Base-by-base conservation (phyloP, 2,797 vertebrate species). In the Esox lucius region DNA sequence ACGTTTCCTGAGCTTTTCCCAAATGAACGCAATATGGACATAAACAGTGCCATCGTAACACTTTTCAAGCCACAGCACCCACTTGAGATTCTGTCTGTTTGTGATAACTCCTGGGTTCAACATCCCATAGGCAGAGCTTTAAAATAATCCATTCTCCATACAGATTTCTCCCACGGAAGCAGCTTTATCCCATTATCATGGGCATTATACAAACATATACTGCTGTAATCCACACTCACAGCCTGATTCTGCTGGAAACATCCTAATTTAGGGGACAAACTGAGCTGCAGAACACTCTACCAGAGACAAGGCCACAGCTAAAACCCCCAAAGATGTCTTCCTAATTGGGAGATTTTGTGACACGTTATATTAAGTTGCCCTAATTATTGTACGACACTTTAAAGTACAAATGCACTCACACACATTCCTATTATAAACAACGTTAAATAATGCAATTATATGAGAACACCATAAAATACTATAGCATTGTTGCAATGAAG, bases 161-260 rank as follows among this genome's bases (percentile, higher is more conserved):
- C 91, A 91, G 91, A 93, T 90, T 92, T 91, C 81, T 87, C 83
- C 81, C 90, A 86, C 83, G 73, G 89, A 93, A 94, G 90, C 91
- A 75, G 89, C 90, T 91, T 91, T 91, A 92, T 93, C 90, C 90
- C 88, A 92, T 94, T 94, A 92, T 93, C 93, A 88, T 92, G 91
- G 89, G 88, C 90, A 92, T 92, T 92, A 93, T 90, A 93, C 90
- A 91, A 91, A 91, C 90, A 86, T 91, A 91, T 88, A 91, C 88
- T 64, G 78, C 90, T 90, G 86, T 94, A 94, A 94, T 94, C 90
- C 91, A 88, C 86, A 90, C 86, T 91, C 90, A 88, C 88, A 89
- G 83, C 80, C 81, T 46, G 59, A 81, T 85, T 88, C 86, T 86
- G 90, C 90, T 88, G 84, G 82, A 91, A 90, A 88, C 76, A 83